A percentile compares a stretch with the other conserved stretches of the same genome.
Conservation (phyloP, 2,888 invertebrate species). For the Hemaris fuciformis region DNA sequence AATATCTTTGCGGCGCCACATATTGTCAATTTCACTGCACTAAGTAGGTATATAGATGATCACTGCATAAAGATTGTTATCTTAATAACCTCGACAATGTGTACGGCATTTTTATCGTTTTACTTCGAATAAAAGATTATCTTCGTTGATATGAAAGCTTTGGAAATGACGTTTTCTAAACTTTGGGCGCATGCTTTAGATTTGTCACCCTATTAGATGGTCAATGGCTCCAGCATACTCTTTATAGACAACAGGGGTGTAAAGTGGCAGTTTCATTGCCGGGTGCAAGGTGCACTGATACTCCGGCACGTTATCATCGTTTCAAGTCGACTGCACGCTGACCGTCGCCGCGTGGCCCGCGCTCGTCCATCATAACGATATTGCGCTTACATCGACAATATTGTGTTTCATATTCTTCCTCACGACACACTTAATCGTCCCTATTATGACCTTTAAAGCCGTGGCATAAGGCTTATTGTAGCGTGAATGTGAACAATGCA, state of each 20-base stretch:
- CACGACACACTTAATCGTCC: constrained; percentile 16
- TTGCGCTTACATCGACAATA: constrained; percentile 79
- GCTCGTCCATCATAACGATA: constrained; percentile 79
- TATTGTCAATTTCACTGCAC: too few relatives aligned
- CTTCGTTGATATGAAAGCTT: too few relatives aligned
- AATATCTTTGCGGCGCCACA: too few relatives aligned
- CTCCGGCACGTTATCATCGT: constrained; percentile 57
- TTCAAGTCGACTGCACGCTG: constrained; percentile 75
- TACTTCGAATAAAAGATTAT: too few relatives aligned
- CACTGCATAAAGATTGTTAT: too few relatives aligned
- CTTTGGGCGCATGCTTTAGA: not conserved
- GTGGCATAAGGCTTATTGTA: not conserved
- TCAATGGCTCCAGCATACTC: constrained; percentile 14
- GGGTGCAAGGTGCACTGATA: constrained; percentile 37
- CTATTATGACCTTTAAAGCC: not conserved
- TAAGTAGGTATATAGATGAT: too few relatives aligned
- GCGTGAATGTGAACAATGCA: constrained; percentile 15
- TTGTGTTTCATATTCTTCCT: constrained; percentile 64
- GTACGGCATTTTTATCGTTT: too few relatives aligned
- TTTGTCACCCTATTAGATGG: not conserved
- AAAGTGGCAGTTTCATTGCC: constrained; percentile 1
- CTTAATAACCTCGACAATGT: too few relatives aligned
- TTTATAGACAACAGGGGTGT: constrained; percentile 6
- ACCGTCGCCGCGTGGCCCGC: constrained; percentile 53
- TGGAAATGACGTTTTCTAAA: too few relatives aligned